phyloP scores from a whole-genome alignment of 2,888 invertebrate species.

The Mythimna impura region DNA sequence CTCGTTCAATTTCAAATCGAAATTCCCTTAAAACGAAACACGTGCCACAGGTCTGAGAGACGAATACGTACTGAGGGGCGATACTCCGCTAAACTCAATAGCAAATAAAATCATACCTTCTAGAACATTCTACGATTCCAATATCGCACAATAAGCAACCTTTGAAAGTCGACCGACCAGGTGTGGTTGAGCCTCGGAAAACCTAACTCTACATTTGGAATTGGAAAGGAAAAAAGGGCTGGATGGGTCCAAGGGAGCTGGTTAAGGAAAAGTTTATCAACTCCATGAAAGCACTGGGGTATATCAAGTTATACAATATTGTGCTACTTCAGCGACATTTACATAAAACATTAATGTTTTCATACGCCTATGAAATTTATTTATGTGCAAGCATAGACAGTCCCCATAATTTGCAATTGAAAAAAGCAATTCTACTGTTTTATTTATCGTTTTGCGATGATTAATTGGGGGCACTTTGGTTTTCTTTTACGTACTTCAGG shows the following conservation, averaged over 20 bases:
- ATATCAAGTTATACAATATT: slow-evolving; percentile 11
- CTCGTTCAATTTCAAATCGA: slow-evolving; percentile 37
- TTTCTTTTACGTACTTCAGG: not conserved
- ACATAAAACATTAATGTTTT: slow-evolving; percentile 30
- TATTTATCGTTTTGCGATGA: not conserved
- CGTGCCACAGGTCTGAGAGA: slow-evolving; percentile 54
- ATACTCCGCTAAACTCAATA: slow-evolving; percentile 29
- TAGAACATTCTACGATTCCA: slow-evolving; percentile 64
- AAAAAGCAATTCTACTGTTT: not conserved
- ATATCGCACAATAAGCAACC: slow-evolving; percentile 71
- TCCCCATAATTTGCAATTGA: slow-evolving; percentile 3
- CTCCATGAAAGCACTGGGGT: not conserved
- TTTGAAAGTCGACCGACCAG: slow-evolving; percentile 59
- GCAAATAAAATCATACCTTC: slow-evolving; percentile 59
- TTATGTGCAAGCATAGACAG: not conserved
- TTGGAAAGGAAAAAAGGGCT: not conserved
- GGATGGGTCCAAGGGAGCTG: slow-evolving; percentile 11
- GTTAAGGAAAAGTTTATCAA: slow-evolving; percentile 23
- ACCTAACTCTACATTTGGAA: not conserved
- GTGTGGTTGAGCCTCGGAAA: slow-evolving; percentile 45
- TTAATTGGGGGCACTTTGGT: not conserved
- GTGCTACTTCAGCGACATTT: not conserved
- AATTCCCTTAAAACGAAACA: slow-evolving; percentile 24
- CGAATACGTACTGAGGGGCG: slow-evolving; percentile 57
- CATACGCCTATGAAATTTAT: not conserved